Evolutionary conservation across 2,797 vertebrate species (phyloP), one percentile per base, ranked within the genome.

Genomic region (Potorous gilbertii): DNA sequence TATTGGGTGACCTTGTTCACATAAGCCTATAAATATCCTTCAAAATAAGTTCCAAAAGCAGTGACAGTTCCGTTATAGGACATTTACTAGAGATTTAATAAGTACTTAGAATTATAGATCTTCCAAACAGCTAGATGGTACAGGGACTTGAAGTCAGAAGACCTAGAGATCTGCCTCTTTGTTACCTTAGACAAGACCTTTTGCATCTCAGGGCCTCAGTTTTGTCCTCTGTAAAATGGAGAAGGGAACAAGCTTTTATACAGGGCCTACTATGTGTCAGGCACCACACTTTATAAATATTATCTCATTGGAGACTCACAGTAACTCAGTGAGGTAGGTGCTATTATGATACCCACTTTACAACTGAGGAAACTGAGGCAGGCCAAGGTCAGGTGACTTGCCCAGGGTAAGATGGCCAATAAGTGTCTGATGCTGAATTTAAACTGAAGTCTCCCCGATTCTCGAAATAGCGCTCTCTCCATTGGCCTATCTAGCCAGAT

Each of bases 141-240:
- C 46, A 46, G 21, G 50, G 74, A 87, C 27, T 56, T 28, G 55
- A 46, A 40, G 89, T 90, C 92, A 94, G 90, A 62, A 94, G 24
- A 54, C 29, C 54, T 3, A 50, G 57, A 34, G 89, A 93, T 92
- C 66, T 40, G 6, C 57, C 90, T 56, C 59, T 92, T 59, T 94
- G 46, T n/a, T 31, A 56, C 66, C 52, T 96, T 54, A 50, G 90
- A 74, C 90, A 95, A 95, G 55, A 16, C 50, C 40, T 91, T 93
- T 62, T 0, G 21, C 50, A 66, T 92, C 55, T 95, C 24, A 56
- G 50, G 90, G 66, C 28, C 74, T 94, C 56, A 94, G n/a, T 57
- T 93, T 95, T 24, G 8, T 93, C 96, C 66, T 90, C 81, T 91
- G 46, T 93, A 54, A 81, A 89, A 90, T 31, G 55, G 46, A 40